These are phyloP conservation scores for Stylophora pistillata DNA, from an alignment of 64 coral and sea anemone species.

Conservation along the genomic window DNA sequence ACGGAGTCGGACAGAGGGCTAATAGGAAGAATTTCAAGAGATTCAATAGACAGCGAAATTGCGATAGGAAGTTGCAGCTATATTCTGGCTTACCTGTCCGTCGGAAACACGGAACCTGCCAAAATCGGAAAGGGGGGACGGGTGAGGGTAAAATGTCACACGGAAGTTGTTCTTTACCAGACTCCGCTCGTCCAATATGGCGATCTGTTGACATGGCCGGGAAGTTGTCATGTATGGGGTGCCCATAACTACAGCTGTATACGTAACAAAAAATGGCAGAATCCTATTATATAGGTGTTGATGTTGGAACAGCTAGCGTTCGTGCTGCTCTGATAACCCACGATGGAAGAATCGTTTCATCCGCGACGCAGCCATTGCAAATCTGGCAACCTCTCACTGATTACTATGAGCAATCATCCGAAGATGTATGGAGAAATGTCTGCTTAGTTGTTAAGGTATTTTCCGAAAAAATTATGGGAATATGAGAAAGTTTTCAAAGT, in stretches of 20 bases:
- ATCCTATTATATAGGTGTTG: constrained; percentile 80
- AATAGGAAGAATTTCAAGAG: no score
- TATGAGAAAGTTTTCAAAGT: no score
- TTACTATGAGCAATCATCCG: constrained; percentile 79
- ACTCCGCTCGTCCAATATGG: not conserved
- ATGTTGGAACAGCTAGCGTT: constrained; percentile 84
- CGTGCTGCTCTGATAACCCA: constrained; percentile 72
- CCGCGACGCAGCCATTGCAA: constrained; percentile 27
- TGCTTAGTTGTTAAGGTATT: constrained; percentile 79
- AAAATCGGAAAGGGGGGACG: no score
- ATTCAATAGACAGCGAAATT: no score
- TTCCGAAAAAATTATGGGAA: no score
- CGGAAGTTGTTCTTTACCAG: not conserved
- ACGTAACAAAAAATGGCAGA: not conserved
- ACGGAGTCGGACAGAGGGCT: no score
- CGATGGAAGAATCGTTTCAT: constrained; percentile 59
- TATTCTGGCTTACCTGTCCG: no score
- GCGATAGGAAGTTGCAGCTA: no score
- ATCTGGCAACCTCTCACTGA: constrained; percentile 58
- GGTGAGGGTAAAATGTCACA: no score
- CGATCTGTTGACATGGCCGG: not conserved
- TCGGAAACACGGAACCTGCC: no score
- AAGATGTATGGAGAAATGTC: constrained; percentile 69
- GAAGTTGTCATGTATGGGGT: not conserved
- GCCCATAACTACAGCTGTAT: not conserved